A percentile compares a stretch with the other conserved stretches of the same genome.
Evolutionary conservation across 2,797 vertebrate genomes (phyloP).

Genomic region (Trachurus trachurus): DNA sequence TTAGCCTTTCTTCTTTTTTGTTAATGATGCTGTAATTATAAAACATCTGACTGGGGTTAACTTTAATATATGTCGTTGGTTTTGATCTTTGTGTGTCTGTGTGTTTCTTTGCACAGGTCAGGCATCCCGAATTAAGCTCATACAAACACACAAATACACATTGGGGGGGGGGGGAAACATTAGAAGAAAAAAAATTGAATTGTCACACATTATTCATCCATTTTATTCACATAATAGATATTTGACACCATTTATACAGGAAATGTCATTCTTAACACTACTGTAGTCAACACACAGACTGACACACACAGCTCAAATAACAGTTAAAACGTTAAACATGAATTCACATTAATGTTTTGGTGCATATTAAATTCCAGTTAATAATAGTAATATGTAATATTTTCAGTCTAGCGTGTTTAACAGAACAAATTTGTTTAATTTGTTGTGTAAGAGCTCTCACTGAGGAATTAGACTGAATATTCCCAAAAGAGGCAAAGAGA

Average conservation of each 20-base stretch:
- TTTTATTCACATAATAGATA: constrained; percentile 36
- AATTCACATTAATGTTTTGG: background rate
- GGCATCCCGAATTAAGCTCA: background rate
- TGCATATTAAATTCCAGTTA: background rate
- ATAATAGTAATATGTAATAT: background rate
- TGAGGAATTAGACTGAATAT: background rate
- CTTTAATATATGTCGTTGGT: constrained; percentile 86
- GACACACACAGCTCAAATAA: constrained; percentile 11
- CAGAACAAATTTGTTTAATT: background rate
- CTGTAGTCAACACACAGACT: constrained; percentile 14
- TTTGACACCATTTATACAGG: constrained; percentile 43
- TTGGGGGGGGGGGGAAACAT: background rate
- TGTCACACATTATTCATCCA: background rate
- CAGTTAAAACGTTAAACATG: constrained; percentile 7
- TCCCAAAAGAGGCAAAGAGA: background rate
- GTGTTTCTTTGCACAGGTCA: constrained; percentile 55
- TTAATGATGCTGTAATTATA: constrained; percentile 85
- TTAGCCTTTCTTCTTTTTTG: constrained; percentile 72
- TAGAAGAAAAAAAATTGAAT: too few relatives aligned
- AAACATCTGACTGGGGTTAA: constrained; percentile 84
- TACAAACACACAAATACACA: background rate
- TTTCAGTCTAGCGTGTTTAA: constrained; percentile 4
- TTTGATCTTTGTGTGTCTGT: constrained; percentile 75
- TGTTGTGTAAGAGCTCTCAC: background rate
- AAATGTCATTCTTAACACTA: constrained; percentile 21